phyloP scores from a whole-genome alignment of 2,113 vertebrate genomes.

The Acanthisitta chloris region DNA sequence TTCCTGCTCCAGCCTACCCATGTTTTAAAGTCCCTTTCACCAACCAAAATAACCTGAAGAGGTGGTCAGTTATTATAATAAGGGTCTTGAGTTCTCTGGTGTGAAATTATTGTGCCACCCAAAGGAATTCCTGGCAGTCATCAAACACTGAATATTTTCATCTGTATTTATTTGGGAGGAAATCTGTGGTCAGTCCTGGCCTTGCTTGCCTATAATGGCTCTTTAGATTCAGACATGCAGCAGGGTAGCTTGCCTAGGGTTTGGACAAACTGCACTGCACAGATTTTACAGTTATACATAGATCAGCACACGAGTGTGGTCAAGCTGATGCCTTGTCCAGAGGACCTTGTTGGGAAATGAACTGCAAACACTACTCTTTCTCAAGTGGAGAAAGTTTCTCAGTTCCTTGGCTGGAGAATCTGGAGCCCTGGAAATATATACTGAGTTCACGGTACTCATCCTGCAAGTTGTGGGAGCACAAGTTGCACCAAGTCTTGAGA shows the following conservation, averaged over 20 bases:
- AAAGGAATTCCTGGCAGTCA: not conserved
- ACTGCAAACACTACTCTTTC: not conserved
- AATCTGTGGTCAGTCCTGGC: constrained; percentile 18
- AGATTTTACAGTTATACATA: not conserved
- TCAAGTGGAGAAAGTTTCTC: not conserved
- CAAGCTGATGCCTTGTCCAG: not conserved
- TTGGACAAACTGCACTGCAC: not conserved
- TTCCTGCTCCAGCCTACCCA: not conserved
- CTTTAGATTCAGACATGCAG: constrained; percentile 1
- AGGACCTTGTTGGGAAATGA: not conserved
- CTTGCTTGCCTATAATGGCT: constrained; percentile 1
- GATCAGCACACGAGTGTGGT: not conserved
- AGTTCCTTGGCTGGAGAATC: not conserved
- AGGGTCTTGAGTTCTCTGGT: not conserved
- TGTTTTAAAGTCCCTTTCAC: not conserved
- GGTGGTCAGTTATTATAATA: not conserved
- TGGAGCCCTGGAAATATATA: not conserved
- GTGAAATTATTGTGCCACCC: constrained; percentile 17
- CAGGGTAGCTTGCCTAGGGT: not conserved
- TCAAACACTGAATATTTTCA: constrained; percentile 18
- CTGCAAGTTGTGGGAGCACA: not conserved
- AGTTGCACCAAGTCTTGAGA: not conserved
- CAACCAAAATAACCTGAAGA: constrained; percentile 10
- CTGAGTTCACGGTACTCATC: not conserved
- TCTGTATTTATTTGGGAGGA: constrained; percentile 29